phyloP scores from a whole-genome alignment of 1,140 invertebrate species.

The Neodiprion lecontei region DNA sequence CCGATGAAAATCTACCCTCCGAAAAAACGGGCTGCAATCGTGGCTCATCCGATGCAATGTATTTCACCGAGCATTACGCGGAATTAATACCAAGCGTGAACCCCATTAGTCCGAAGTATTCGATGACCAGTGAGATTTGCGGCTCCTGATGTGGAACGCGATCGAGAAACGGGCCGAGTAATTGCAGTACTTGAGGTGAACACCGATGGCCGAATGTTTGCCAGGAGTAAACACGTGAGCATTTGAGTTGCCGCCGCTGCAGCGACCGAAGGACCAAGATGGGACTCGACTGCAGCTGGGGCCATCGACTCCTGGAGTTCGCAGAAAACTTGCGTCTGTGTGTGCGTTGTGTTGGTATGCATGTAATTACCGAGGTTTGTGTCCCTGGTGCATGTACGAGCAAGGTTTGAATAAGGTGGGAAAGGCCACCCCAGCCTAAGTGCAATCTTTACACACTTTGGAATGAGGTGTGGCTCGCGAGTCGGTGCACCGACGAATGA shows the following conservation, averaged over 20 bases:
- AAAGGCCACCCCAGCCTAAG: not conserved
- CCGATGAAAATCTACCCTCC: too few relatives aligned
- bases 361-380: not conserved
- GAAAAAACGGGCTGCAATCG: too few relatives aligned
- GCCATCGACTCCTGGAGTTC: conserved; percentile 4
- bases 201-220: not conserved
- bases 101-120: too few relatives aligned
- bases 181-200: not conserved
- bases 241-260: not conserved
- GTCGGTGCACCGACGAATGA: not conserved
- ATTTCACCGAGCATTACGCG: too few relatives aligned
- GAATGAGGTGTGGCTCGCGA: not conserved
- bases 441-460: not conserved
- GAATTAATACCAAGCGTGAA: too few relatives aligned
- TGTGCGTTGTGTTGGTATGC: not conserved
- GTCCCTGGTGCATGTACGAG: not conserved
- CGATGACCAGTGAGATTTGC: too few relatives aligned
- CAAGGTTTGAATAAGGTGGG: not conserved
- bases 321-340: not conserved
- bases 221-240: not conserved
- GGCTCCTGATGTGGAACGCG: too few relatives aligned
- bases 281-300: not conserved
- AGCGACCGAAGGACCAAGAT: not conserved
- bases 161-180: too few relatives aligned
- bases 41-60: too few relatives aligned